Evolutionary conservation across 2,113 vertebrate genomes (phyloP).

Genomic region (Callionymus lyra): DNA sequence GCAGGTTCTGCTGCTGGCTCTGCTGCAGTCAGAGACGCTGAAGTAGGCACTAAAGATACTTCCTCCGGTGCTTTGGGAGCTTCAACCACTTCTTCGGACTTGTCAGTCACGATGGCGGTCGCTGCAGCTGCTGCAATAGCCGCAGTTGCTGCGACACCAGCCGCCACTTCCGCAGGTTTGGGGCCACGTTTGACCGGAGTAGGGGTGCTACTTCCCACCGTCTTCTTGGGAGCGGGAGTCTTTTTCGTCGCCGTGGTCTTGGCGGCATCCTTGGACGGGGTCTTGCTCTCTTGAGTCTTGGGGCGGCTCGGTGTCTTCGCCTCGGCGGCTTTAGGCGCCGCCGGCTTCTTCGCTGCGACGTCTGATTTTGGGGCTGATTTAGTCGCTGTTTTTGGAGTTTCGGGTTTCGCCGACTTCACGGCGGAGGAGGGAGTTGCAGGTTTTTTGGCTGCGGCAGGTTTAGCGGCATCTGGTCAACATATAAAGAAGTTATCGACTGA

Average conservation of each 20-base stretch:
- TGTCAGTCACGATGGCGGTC: conserved; percentile 8
- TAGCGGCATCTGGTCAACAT: conserved; percentile 57
- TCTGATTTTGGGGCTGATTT: conserved; percentile 54
- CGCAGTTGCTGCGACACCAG: conserved; percentile 21
- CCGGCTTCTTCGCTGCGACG: conserved; percentile 43
- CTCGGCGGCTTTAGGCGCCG: conserved; percentile 40
- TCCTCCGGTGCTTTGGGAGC: conserved; percentile 3
- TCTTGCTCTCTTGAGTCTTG: conserved; percentile 56
- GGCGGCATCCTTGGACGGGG: conserved; percentile 39
- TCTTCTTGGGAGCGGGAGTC: conserved; percentile 60
- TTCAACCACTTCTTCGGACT: conserved; percentile 12
- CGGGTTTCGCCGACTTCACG: conserved; percentile 45
- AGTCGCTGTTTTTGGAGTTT: conserved; percentile 48
- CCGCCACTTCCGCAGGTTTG: conserved; percentile 30
- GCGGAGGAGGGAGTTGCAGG: conserved; percentile 38
- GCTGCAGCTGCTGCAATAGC: conserved; percentile 33
- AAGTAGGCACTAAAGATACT: background rate
- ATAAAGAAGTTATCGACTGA: too few species aligned
- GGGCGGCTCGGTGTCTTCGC: conserved; percentile 49
- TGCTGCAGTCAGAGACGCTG: background rate
- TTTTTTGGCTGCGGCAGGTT: conserved; percentile 57
- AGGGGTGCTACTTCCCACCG: conserved; percentile 64
- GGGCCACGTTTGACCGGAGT: conserved; percentile 64
- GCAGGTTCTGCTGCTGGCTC: background rate
- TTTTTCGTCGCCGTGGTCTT: conserved; percentile 45